Evolutionary conservation across 2,113 vertebrate species (phyloP).

Genomic region (Calidris pugnax): DNA sequence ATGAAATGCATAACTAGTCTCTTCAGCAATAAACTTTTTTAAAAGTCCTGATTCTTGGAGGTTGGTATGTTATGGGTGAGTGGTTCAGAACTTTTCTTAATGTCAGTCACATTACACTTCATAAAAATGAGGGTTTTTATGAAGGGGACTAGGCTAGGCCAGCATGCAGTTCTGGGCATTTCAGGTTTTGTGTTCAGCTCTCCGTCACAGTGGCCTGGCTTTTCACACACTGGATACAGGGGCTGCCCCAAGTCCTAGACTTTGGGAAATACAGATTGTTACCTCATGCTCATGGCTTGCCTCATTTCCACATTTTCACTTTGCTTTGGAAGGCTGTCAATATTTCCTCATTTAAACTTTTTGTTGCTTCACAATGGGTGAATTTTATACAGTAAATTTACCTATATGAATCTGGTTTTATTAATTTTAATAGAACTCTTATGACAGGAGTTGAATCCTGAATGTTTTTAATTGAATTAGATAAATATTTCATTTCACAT

Average conservation of each 20-base stretch:
- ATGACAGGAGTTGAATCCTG: background rate
- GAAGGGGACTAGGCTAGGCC: background rate
- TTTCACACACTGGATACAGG: background rate
- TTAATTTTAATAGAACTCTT: background rate
- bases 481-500: background rate
- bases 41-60: conserved; percentile 43
- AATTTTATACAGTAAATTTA: background rate
- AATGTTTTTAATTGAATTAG: background rate
- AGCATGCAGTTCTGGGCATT: background rate
- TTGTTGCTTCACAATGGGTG: background rate
- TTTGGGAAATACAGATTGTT: background rate
- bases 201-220: background rate
- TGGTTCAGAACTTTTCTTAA: conserved; percentile 50
- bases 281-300: background rate
- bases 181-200: background rate
- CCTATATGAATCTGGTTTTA: background rate
- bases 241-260: background rate
- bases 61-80: conserved; percentile 1
- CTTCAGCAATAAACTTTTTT: conserved; percentile 36
- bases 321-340: background rate
- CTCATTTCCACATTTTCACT: background rate
- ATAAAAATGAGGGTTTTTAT: background rate
- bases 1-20: conserved; percentile 9
- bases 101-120: conserved; percentile 54
- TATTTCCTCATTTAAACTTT: background rate